Percentiles rank a stretch among this genome's conserved stretches.
Evolutionary conservation across 1,140 invertebrate genomes (phyloP).

Genomic region (Pemphigus obesinymphae): DNA sequence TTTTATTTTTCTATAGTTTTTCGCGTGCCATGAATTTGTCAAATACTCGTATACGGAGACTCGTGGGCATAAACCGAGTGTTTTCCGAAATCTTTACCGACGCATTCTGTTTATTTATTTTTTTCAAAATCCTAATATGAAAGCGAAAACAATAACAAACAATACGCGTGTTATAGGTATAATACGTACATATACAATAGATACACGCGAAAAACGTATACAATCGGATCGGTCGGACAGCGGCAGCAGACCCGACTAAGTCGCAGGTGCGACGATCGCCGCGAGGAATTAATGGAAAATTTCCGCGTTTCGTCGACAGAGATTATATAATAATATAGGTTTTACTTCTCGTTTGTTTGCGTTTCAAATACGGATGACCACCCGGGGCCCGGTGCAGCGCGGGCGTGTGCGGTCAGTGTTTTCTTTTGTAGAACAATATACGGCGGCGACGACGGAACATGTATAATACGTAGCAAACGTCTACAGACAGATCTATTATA

Average conservation of each 20-base stretch:
- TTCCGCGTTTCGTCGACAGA: neutral
- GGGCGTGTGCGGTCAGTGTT: conserved; percentile 3
- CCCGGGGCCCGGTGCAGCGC: neutral
- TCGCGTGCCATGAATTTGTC: too few species aligned
- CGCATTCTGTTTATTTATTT: too few species aligned
- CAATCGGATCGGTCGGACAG: neutral
- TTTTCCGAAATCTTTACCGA: too few species aligned
- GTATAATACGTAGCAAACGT: neutral
- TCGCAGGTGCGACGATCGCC: neutral
- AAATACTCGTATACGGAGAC: too few species aligned
- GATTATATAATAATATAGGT: neutral
- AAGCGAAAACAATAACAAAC: neutral
- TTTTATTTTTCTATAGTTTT: too few species aligned
- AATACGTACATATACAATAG: too few species aligned
- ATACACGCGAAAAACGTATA: neutral
- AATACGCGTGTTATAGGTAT: too few species aligned
- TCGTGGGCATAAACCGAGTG: too few species aligned
- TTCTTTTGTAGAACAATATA: conserved; percentile 27
- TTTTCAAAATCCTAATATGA: neutral
- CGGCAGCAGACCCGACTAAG: neutral
- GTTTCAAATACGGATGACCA: neutral
- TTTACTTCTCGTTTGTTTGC: neutral
- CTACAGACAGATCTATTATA: neutral
- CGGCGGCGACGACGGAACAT: neutral
- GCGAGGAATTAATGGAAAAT: neutral